These are phyloP conservation scores for Drosophila yooni DNA, from an alignment of 2,888 invertebrate genomes.

Conservation along the genomic window DNA sequence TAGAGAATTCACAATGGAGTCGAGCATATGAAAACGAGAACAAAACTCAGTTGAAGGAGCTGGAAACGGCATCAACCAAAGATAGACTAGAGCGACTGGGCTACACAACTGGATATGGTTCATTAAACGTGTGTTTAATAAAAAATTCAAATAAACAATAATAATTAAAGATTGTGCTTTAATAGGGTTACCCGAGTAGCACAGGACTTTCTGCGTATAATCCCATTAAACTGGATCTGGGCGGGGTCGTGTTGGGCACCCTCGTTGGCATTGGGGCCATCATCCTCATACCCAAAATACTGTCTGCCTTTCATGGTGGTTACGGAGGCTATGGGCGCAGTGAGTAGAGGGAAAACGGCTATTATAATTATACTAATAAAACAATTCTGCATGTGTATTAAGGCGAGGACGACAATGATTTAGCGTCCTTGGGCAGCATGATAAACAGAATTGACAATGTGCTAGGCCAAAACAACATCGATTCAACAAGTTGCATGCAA, in stretches of 20 bases:
- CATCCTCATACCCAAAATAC: conserved; percentile 91
- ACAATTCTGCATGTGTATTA: not conserved
- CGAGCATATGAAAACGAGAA: conserved; percentile 81
- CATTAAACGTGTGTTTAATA: conserved; percentile 74
- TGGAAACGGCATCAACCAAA: conserved; percentile 78
- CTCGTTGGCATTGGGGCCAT: conserved; percentile 93
- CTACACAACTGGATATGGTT: conserved; percentile 84
- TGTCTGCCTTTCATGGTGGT: conserved; percentile 89
- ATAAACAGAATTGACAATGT: conserved; percentile 89
- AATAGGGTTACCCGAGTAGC: conserved; percentile 84
- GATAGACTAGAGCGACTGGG: conserved; percentile 84
- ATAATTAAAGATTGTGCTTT: not conserved
- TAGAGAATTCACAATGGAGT: conserved; percentile 81
- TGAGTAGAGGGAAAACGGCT: conserved; percentile 56
- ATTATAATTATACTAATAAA: not conserved
- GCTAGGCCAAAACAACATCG: conserved; percentile 89
- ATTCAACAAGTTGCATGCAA: conserved; percentile 90
- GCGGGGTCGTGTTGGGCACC: conserved; percentile 92
- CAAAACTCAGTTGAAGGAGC: conserved; percentile 75
- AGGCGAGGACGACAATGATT: conserved; percentile 87
- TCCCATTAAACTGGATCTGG: conserved; percentile 92
- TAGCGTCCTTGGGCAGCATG: conserved; percentile 88
- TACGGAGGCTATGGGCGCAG: conserved; percentile 89
- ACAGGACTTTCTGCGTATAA: conserved; percentile 88
- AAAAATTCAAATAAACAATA: not conserved